Percentiles rank a stretch among this genome's conserved stretches.
Evolutionary conservation across 2,113 vertebrate genomes (phyloP).

Genomic region (Pangasianodon hypophthalmus): DNA sequence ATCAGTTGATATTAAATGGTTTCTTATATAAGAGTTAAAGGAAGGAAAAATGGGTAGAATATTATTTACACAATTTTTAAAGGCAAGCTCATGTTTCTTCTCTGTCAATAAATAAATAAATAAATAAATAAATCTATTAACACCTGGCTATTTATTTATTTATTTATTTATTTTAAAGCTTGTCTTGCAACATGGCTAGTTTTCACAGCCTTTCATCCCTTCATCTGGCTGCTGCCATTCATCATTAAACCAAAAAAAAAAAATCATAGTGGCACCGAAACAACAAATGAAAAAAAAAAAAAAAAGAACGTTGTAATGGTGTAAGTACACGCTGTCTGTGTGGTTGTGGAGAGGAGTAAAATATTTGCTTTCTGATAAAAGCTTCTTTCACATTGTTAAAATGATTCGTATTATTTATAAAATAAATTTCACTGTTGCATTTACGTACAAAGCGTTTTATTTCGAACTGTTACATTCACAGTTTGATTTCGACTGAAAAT

Average conservation of each 20-base stretch:
- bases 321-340: background rate
- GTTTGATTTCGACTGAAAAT: constrained; percentile 9
- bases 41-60: no score
- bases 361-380: background rate
- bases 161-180: background rate
- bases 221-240: background rate
- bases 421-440: background rate
- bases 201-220: background rate
- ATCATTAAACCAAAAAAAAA: background rate
- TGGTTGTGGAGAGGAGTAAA: background rate
- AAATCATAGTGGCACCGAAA: background rate
- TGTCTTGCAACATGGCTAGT: background rate
- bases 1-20: no score
- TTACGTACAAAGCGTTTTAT: background rate
- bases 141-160: background rate
- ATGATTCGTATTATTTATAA: background rate
- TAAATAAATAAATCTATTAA: no score
- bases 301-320: background rate
- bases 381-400: background rate
- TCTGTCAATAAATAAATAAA: no score
- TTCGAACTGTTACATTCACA: constrained; percentile 16
- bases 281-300: background rate
- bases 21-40: no score
- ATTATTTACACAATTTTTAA: no score
- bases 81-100: no score